These are phyloP conservation scores for Spilosoma lubricipeda DNA, from an alignment of 2,888 invertebrate species.

Conservation along the genomic window DNA sequence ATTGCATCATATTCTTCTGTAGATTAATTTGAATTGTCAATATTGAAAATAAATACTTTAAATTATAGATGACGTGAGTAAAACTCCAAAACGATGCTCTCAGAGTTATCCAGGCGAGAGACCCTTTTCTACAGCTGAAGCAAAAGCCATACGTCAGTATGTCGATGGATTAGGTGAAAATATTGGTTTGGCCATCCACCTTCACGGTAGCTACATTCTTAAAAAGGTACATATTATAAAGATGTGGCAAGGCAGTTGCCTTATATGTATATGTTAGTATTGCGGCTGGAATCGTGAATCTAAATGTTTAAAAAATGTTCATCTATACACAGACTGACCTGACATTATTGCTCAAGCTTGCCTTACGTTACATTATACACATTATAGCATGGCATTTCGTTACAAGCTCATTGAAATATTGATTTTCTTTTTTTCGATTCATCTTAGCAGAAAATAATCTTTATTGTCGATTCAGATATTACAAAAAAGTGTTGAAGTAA, in stretches of 20 bases:
- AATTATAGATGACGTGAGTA: slow-evolving; percentile 73
- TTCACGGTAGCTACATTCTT: slow-evolving; percentile 74
- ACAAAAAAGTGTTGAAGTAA: too few relatives aligned
- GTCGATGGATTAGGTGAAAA: slow-evolving; percentile 66
- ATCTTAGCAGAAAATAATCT: too few relatives aligned
- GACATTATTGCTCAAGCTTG: too few relatives aligned
- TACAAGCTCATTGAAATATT: too few relatives aligned
- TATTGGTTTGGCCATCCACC: slow-evolving; percentile 72
- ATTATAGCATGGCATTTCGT: too few relatives aligned
- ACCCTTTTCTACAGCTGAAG: slow-evolving; percentile 76
- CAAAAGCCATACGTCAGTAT: slow-evolving; percentile 72
- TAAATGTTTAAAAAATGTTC: too few relatives aligned
- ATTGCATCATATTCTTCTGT: neutral
- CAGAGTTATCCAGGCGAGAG: slow-evolving; percentile 75
- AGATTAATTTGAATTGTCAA: neutral
- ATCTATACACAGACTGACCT: too few relatives aligned
- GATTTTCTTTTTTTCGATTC: too few relatives aligned
- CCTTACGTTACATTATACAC: too few relatives aligned
- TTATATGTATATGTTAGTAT: too few relatives aligned
- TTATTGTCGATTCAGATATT: too few relatives aligned
- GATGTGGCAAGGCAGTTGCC: neutral
- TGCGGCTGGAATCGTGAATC: too few relatives aligned
- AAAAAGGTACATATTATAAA: slow-evolving; percentile 67
- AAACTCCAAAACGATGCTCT: slow-evolving; percentile 73
- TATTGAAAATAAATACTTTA: neutral